Conservation (phyloP, 2,113 vertebrate species). For the Conger conger region DNA sequence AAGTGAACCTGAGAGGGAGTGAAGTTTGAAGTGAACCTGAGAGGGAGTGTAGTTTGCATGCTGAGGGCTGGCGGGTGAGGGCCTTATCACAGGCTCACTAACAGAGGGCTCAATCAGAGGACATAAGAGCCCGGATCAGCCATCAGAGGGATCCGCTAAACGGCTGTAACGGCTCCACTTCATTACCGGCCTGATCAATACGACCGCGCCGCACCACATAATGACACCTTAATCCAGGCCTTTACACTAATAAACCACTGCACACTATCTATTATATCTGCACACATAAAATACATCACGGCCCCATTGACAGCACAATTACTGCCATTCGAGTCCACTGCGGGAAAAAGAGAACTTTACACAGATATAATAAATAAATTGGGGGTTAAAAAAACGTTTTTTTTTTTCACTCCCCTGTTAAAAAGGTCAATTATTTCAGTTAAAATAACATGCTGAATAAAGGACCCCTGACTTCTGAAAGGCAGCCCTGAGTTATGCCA, state of each 20-base stretch:
- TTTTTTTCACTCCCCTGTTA: no score
- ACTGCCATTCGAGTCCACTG: not conserved
- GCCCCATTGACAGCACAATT: constrained; percentile 7
- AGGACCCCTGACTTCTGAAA: not conserved
- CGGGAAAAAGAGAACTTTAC: not conserved
- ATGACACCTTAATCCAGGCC: constrained; percentile 38
- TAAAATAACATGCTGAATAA: not conserved
- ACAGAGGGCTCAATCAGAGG: constrained; percentile 48
- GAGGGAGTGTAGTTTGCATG: not conserved
- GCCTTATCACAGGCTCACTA: constrained; percentile 9
- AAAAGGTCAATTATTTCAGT: no score
- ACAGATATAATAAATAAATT: not conserved
- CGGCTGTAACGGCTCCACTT: constrained; percentile 52
- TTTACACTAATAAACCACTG: not conserved
- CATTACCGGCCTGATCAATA: constrained; percentile 62
- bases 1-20: no score
- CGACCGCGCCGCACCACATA: constrained; percentile 47
- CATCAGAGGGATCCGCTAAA: constrained; percentile 55
- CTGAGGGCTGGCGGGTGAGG: constrained; percentile 20
- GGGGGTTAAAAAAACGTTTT: not conserved
- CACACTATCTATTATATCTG: not conserved
- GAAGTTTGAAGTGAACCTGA: constrained; percentile 43
- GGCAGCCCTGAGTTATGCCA: not conserved
- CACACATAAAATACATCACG: not conserved
- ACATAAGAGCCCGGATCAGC: constrained; percentile 52